Evolutionary conservation across 2,888 invertebrate species (phyloP).

Genomic region (Himalopsyche kuldschensis): DNA sequence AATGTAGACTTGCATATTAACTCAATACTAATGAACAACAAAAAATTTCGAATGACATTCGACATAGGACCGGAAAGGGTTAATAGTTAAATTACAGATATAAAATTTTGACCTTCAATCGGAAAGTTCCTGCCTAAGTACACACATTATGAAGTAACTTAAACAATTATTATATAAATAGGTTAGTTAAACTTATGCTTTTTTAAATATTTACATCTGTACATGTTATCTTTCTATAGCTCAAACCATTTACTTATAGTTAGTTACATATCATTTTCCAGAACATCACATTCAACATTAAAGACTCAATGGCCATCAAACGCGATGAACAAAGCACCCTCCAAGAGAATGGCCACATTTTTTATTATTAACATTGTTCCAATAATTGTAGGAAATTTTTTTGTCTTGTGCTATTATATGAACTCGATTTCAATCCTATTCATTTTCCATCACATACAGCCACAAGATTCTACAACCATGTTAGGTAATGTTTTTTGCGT

Average conservation of each 20-base stretch:
- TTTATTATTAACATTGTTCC: background rate
- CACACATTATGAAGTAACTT: background rate
- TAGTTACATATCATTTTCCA: background rate
- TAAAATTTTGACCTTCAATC: background rate
- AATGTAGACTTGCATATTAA: no score
- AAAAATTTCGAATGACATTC: background rate
- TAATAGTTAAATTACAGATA: background rate
- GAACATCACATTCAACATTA: no score
- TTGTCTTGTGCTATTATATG: background rate
- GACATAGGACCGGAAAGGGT: background rate
- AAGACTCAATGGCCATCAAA: no score
- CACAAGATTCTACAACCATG: slow-evolving; percentile 90
- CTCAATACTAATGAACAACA: no score
- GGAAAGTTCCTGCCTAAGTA: background rate
- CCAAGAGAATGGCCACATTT: no score
- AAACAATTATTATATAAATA: background rate
- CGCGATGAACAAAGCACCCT: no score
- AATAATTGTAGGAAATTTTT: background rate
- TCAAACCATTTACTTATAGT: background rate
- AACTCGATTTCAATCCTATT: background rate
- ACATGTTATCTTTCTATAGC: background rate
- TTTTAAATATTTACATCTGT: background rate
- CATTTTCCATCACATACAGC: slow-evolving; percentile 68
- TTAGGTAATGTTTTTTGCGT: slow-evolving; percentile 80
- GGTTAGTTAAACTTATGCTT: background rate